Conservation (phyloP, 2,797 vertebrate genomes). For the Kryptopterus vitreolus region DNA sequence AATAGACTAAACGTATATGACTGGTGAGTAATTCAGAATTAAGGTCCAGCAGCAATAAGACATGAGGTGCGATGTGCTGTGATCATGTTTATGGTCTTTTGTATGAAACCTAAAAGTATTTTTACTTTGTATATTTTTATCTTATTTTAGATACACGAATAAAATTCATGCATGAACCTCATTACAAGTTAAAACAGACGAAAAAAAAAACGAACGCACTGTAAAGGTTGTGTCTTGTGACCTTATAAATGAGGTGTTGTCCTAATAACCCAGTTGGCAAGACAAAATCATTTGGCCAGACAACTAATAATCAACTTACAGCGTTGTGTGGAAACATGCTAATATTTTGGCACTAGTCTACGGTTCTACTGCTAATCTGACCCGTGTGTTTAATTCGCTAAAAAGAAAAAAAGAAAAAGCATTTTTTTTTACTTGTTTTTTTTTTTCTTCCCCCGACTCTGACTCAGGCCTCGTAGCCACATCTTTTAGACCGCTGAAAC, state of each 20-base stretch:
- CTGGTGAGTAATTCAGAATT: no score
- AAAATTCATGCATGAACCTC: neutral
- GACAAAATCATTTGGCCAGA: slow-evolving; percentile 23
- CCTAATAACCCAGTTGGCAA: slow-evolving; percentile 20
- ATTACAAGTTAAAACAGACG: neutral
- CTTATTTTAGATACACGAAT: no score
- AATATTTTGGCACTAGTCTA: slow-evolving; percentile 4
- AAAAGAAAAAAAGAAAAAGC: no score
- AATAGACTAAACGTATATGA: no score
- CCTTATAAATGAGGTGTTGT: slow-evolving; percentile 13
- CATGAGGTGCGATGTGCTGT: no score
- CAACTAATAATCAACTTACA: slow-evolving; percentile 26
- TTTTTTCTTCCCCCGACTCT: no score
- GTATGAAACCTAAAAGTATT: no score
- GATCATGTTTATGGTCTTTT: neutral
- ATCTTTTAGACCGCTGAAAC: slow-evolving; percentile 48
- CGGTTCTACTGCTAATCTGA: neutral
- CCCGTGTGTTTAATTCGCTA: neutral
- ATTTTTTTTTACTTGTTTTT: slow-evolving; percentile 14
- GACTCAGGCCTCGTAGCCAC: slow-evolving; percentile 47
- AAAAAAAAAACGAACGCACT: neutral
- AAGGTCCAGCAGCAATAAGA: neutral
- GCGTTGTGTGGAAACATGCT: neutral
- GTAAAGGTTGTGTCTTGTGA: slow-evolving; percentile 18
- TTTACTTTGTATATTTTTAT: no score